phyloP scores from a whole-genome alignment of 2,888 invertebrate genomes.

The Drosophila prostipennis region DNA sequence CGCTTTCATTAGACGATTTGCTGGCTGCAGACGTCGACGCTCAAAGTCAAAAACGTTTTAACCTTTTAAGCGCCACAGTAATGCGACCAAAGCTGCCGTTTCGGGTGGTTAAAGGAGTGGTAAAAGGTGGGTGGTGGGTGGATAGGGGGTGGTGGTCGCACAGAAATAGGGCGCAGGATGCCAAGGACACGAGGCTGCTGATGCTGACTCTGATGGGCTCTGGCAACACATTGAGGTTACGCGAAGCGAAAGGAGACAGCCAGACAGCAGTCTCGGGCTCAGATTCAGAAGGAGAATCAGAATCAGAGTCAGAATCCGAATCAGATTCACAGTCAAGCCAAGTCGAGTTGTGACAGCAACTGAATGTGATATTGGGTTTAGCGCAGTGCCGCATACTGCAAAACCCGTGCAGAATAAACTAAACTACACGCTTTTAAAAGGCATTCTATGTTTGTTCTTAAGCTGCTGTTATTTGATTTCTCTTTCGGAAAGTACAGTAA shows the following conservation, averaged over 20 bases:
- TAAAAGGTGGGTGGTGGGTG: not conserved
- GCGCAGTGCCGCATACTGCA: constrained; percentile 19
- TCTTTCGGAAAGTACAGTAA: not conserved
- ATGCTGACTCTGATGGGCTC: constrained; percentile 41
- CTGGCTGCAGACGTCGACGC: constrained; percentile 34
- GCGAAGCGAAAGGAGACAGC: constrained; percentile 54
- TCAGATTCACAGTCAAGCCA: constrained; percentile 12
- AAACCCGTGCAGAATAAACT: not conserved
- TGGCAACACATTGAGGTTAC: constrained; percentile 74
- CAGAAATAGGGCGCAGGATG: constrained; percentile 45
- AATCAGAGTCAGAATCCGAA: constrained; percentile 11
- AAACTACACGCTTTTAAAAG: not conserved
- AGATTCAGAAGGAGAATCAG: constrained; percentile 18
- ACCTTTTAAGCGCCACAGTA: constrained; percentile 75
- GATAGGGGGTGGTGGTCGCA: constrained; percentile 5
- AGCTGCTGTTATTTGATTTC: not conserved
- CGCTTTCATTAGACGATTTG: constrained; percentile 63
- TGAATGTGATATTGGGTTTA: constrained; percentile 19
- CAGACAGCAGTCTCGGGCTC: constrained; percentile 25
- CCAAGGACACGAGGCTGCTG: constrained; percentile 55
- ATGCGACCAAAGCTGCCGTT: constrained; percentile 69
- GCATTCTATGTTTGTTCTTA: not conserved
- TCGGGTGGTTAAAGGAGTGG: constrained; percentile 3
- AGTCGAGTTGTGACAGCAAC: constrained; percentile 29
- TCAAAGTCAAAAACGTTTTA: constrained; percentile 71